Evolutionary conservation across 2,797 vertebrate genomes (phyloP), one percentile per base, ranked within the genome.

Genomic region (Xenentodon cancila): DNA sequence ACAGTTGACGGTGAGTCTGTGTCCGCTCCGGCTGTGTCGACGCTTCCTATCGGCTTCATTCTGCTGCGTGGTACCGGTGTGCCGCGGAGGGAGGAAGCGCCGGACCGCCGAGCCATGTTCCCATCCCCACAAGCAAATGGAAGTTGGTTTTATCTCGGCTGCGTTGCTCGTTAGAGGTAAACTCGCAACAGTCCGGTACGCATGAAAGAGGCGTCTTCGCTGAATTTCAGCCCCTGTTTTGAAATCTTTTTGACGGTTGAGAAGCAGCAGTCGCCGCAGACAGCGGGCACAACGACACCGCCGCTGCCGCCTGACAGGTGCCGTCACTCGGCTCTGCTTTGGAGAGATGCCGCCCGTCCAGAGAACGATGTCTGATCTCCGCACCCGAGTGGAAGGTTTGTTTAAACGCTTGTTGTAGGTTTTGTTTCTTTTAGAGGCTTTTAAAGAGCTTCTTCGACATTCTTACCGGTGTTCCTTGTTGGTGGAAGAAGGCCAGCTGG

Each of bases 341-440:
- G 68, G 64, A 64, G 90, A 81, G 89, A 95, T 97, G 97, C 93
- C 95, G 61, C 93, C 95, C 37, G 95, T 97, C 72, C 95, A 95
- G 88, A 96, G 95, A 79, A 96, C 95, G 0, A 92, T 98, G 92
- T 95, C 96, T 1, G 96, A 97, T 89, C 93, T 98, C 73, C 96
- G 97, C 59, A 94, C 91, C 34, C 92, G 97, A 4, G 92, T 93
- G 0, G 97, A 97, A 79, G 97, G 97, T 98, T 89, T 92, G 95
- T 90, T 49, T 2, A 74, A 30, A 49, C 25, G 21, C 8, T 53
- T 53, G 46, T 20, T 13, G 7, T 57, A 17, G 0, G 0, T 16
- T 68, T 16, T 13, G 15, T 45, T 42, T 64, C 44, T 75, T 1
- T 1, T 49, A 5, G 47, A 34, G 50, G 18, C 50, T 11, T 43